Conservation (phyloP, 2,888 invertebrate species). For the Seira musarum region DNA sequence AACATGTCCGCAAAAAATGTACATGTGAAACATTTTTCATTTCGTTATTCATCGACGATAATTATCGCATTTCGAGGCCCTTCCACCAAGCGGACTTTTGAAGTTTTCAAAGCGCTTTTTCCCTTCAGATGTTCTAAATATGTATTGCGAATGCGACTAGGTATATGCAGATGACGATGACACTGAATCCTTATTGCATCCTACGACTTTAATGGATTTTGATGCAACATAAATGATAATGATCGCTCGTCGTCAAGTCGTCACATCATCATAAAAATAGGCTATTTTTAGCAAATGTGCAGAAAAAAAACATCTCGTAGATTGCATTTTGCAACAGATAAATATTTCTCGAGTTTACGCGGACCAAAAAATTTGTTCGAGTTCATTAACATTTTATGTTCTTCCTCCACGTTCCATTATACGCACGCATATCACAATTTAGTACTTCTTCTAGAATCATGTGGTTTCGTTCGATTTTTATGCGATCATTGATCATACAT, state of each 20-base stretch:
- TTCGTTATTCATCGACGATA: too few relatives aligned
- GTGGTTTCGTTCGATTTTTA: neutral
- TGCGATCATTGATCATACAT: neutral
- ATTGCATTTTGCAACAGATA: constrained; percentile 1
- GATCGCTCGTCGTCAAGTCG: too few relatives aligned
- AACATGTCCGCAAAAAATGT: neutral
- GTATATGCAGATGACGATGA: too few relatives aligned
- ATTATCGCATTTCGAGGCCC: too few relatives aligned
- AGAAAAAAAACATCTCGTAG: neutral
- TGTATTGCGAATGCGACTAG: too few relatives aligned
- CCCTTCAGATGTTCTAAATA: neutral
- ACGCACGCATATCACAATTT: neutral
- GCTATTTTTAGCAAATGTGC: constrained; percentile 8
- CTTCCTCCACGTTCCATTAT: constrained; percentile 5
- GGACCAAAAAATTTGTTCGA: constrained; percentile 7
- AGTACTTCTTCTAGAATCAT: neutral
- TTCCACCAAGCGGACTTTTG: too few relatives aligned
- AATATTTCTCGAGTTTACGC: neutral
- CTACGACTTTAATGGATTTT: too few relatives aligned
- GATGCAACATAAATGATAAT: too few relatives aligned
- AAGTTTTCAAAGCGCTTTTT: too few relatives aligned
- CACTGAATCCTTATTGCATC: too few relatives aligned
- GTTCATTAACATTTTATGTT: constrained; percentile 16
- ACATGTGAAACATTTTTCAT: too few relatives aligned
- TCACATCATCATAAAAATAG: neutral